These are phyloP conservation scores for Cynodonichthys magdalenae DNA, from an alignment of 2,797 vertebrate genomes.

Conservation along the genomic window DNA sequence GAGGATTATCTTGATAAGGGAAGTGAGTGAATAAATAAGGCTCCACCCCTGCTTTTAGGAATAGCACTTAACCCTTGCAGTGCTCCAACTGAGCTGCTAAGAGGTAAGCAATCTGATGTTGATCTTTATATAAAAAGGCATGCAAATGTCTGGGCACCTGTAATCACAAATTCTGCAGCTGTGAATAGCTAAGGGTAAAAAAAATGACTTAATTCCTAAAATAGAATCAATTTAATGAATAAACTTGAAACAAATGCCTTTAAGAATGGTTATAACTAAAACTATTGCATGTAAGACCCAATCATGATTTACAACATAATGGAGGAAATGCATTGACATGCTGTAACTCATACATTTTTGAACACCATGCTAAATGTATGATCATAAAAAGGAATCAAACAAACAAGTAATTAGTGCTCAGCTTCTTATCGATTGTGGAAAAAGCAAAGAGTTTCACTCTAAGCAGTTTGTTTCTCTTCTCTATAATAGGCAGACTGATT, in stretches of 20 bases:
- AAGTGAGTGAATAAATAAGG: constrained; percentile 50
- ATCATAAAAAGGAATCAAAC: too few species aligned
- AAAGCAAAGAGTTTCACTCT: too few species aligned
- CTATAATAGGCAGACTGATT: too few species aligned
- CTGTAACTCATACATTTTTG: too few species aligned
- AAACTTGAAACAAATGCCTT: background rate
- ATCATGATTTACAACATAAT: background rate
- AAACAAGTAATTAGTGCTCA: too few species aligned
- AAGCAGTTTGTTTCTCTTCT: too few species aligned
- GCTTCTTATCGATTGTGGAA: too few species aligned
- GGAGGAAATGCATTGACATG: too few species aligned
- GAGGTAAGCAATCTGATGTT: constrained; percentile 2
- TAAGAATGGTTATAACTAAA: background rate
- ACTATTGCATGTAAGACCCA: too few species aligned
- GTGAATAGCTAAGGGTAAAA: too few species aligned
- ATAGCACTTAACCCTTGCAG: constrained; percentile 44
- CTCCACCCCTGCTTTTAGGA: constrained; percentile 47
- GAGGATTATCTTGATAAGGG: constrained; percentile 39
- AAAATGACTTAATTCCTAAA: background rate
- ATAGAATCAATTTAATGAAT: background rate
- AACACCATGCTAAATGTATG: too few species aligned
- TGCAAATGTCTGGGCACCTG: background rate
- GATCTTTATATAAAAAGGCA: background rate
- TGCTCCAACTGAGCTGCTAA: background rate
- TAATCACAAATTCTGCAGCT: background rate